Evolutionary conservation across 1,140 invertebrate species (phyloP).

Genomic region (Paracyclopina nana): DNA sequence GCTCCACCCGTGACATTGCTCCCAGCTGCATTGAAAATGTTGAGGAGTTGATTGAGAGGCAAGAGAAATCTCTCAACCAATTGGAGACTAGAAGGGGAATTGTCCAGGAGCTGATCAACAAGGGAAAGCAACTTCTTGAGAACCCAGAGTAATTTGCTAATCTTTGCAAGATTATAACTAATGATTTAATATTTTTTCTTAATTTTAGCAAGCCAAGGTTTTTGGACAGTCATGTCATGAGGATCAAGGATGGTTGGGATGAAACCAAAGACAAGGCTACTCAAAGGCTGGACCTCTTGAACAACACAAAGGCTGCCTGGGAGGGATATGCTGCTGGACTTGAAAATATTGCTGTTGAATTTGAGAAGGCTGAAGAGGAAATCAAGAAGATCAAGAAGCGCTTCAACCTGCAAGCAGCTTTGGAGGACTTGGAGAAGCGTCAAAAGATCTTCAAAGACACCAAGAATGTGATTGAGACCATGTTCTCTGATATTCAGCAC

Average conservation of each 20-base stretch:
- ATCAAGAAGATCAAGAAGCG: conserved; percentile 21
- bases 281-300: conserved; percentile 15
- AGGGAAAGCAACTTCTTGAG: conserved; percentile 20
- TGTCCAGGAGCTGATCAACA: conserved; percentile 21
- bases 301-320: conserved; percentile 21
- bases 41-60: conserved; percentile 22
- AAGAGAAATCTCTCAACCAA: conserved; percentile 20
- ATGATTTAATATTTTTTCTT: not conserved
- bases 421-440: conserved; percentile 19
- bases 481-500: conserved; percentile 19
- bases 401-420: conserved; percentile 20
- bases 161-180: not conserved
- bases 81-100: conserved; percentile 19
- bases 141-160: conserved; percentile 16
- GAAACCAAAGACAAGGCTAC: conserved; percentile 21
- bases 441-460: conserved; percentile 19
- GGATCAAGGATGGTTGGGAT: conserved; percentile 20
- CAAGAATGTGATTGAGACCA: conserved; percentile 19
- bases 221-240: conserved; percentile 19
- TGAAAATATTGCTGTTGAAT: conserved; percentile 19
- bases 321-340: conserved; percentile 21
- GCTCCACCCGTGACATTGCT: conserved; percentile 21
- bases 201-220: conserved; percentile 20
- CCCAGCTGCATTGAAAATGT: conserved; percentile 22
- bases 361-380: conserved; percentile 21